Base-by-base conservation (phyloP, 2,113 vertebrate genomes). In the Channa argus region DNA sequence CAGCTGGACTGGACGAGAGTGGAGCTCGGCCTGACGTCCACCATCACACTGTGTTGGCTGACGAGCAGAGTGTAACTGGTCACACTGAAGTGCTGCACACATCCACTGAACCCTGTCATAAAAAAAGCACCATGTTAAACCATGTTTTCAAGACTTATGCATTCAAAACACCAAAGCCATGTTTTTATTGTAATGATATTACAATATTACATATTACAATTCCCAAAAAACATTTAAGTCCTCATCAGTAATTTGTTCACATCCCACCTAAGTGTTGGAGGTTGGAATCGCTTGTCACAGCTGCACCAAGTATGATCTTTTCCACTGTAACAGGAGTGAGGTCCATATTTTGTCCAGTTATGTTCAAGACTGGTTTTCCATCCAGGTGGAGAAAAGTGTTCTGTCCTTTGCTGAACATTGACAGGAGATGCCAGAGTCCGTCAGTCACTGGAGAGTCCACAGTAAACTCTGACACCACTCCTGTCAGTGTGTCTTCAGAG, bases 71-170 rank as follows among this genome's bases (percentile, higher is more conserved):
- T 63, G 60, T 87, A 65, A 38, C 88, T 83, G 0, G 65, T 91
- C 45, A 92, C 77, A n/a, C 67, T 91, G 46, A 95, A 72, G 56
- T 92, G 88, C 65, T 92, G 89, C 74, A 95, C 84, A 74, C 94
- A 95, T 5, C 94, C 94, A 58, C 41, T 80, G 71, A 94, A 93
- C 15, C 92, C 94, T 94, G 83, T 37, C 1, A 53, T 7, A 7
- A 53, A 55, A 56, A 64, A 64, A 51, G 1, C 24, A 24, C 24
- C 24, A 24, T 24, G 24, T 24, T 24, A 24, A 24, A 24, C 24
- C 24, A 24, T 24, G 24, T 24, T 24, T 24, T 24, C n/a, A 24
- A 24, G 24, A 24, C 24, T 24, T 24, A 24, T 24, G 24, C 24
- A 24, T 24, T 24, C 24, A 24, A 24, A 24, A 24, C 24, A 24